Evolutionary conservation across 1,140 invertebrate genomes (phyloP).

Genomic region (Cotesia typhae): DNA sequence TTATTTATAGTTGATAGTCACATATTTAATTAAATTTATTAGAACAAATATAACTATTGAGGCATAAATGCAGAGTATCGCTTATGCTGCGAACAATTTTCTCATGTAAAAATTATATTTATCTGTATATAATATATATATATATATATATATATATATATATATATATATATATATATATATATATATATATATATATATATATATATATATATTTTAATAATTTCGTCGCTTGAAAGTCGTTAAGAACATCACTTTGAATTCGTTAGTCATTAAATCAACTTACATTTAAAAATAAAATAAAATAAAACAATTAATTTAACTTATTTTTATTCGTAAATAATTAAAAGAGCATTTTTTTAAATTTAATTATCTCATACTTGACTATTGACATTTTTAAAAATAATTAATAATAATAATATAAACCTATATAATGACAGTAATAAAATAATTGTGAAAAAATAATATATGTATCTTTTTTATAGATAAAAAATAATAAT

Average conservation of each 20-base stretch:
- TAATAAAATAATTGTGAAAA: too few relatives aligned
- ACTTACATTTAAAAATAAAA: background rate
- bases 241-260: conserved; percentile 6
- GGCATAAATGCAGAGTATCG: background rate
- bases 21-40: too few relatives aligned
- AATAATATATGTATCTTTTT: too few relatives aligned
- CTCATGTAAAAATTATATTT: background rate
- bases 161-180: too few relatives aligned
- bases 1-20: background rate
- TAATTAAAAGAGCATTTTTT: too few relatives aligned
- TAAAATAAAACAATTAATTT: background rate
- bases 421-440: too few relatives aligned
- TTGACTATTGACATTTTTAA: too few relatives aligned
- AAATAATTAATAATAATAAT: too few relatives aligned
- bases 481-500: too few relatives aligned
- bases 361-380: too few relatives aligned
- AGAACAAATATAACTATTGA: conserved; percentile 11
- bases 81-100: background rate
- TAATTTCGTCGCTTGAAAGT: conserved; percentile 19
- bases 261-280: background rate
- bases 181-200: too few relatives aligned
- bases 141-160: too few relatives aligned
- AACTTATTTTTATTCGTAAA: background rate
- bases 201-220: conserved; percentile 1
- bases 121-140: background rate